A percentile compares a stretch with the other conserved stretches of the same genome.
phyloP scores from a whole-genome alignment of 2,797 vertebrate species.

The Gambelia wislizenii region DNA sequence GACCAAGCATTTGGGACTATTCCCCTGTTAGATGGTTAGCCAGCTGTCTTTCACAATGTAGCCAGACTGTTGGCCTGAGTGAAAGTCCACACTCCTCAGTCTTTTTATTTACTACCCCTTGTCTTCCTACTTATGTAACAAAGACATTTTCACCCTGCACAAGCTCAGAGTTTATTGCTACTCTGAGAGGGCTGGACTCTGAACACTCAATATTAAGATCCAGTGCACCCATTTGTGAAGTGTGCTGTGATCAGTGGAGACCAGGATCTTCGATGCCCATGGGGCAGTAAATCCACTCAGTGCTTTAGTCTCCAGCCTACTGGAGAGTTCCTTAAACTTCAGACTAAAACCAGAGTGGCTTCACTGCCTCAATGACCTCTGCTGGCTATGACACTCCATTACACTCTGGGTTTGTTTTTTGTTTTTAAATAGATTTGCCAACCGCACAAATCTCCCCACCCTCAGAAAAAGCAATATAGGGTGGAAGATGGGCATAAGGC shows the following conservation, averaged over 20 bases:
- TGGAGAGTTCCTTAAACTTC: too few species aligned
- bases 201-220: not conserved
- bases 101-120: not conserved
- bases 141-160: not conserved
- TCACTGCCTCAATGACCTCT: too few species aligned
- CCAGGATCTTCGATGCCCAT: too few species aligned
- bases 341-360: too few species aligned
- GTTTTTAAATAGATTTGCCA: too few species aligned
- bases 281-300: too few species aligned
- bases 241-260: not conserved
- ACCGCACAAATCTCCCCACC: too few species aligned
- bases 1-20: not conserved
- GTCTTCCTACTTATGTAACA: not conserved
- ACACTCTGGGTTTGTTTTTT: too few species aligned
- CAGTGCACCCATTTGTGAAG: not conserved
- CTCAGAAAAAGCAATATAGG: too few species aligned
- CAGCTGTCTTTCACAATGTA: not conserved
- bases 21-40: not conserved
- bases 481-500: too few species aligned
- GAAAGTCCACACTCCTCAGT: not conserved
- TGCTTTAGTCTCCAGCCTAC: too few species aligned
- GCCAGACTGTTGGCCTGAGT: not conserved
- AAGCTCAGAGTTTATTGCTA: not conserved
- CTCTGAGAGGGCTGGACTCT: not conserved
- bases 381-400: too few species aligned